phyloP scores from a whole-genome alignment of 2,113 vertebrate species.

The Equus quagga region DNA sequence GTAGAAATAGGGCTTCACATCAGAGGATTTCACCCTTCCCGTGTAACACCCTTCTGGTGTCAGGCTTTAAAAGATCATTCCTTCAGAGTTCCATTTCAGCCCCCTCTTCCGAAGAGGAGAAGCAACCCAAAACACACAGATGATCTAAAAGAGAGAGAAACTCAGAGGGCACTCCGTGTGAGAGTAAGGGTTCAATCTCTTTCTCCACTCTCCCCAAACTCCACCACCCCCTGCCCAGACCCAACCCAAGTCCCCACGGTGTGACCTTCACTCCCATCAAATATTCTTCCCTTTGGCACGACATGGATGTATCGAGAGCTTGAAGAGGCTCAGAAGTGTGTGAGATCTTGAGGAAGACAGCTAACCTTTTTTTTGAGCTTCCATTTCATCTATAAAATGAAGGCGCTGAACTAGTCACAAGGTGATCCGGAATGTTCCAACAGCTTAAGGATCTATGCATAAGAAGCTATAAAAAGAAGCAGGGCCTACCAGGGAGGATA shows the following conservation, averaged over 20 bases:
- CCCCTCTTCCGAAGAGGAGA: not conserved
- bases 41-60: not conserved
- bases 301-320: not conserved
- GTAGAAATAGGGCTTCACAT: not conserved
- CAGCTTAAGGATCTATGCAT: not conserved
- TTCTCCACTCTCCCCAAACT: not conserved
- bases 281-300: not conserved
- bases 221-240: no score
- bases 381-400: not conserved
- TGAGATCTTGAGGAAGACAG: not conserved
- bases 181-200: not conserved
- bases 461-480: slow-evolving; percentile 27
- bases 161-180: not conserved
- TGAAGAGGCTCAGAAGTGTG: not conserved
- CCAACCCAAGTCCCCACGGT: fast-evolving
- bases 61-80: not conserved
- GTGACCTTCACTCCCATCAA: not conserved
- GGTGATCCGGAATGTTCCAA: not conserved
- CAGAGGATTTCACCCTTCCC: not conserved
- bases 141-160: not conserved
- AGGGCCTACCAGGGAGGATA: not conserved
- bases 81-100: not conserved
- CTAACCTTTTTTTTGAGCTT: not conserved
- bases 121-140: not conserved
- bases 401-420: not conserved